Conservation (phyloP, 2,797 vertebrate species). For the Lepilemur septentrionalis region DNA sequence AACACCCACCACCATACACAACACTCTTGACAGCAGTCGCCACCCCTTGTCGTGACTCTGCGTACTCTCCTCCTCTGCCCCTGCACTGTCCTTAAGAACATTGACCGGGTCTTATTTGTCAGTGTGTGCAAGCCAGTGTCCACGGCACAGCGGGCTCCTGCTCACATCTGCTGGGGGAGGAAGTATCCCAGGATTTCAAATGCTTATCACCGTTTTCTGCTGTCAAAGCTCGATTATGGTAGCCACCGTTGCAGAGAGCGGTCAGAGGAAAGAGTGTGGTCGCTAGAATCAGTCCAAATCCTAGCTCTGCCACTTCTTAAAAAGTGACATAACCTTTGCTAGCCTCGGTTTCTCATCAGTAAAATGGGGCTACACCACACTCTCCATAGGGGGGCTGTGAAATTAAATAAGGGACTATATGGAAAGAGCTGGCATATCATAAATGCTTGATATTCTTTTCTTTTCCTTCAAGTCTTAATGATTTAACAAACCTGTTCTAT, state of each 20-base stretch:
- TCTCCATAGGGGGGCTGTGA: not conserved
- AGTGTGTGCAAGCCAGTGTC: not conserved
- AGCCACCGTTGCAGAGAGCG: not conserved
- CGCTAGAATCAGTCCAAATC: not conserved
- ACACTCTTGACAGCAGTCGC: not conserved
- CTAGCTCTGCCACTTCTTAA: slow-evolving; percentile 42
- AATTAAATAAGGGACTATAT: not conserved
- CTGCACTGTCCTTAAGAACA: not conserved
- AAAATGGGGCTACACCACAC: slow-evolving; percentile 18
- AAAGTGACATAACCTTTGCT: not conserved
- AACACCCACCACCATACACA: not conserved
- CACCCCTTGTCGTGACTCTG: not conserved
- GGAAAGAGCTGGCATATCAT: not conserved
- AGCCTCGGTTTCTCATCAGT: slow-evolving; percentile 36
- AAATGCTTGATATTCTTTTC: not conserved
- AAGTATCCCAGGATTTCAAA: not conserved
- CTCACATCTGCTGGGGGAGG: not conserved
- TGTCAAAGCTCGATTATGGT: not conserved
- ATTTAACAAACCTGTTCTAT: not conserved
- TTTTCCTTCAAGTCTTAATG: slow-evolving; percentile 8
- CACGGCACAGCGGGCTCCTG: not conserved
- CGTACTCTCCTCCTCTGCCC: not conserved
- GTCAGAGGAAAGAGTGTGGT: not conserved
- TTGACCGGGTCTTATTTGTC: not conserved
- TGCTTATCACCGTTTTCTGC: not conserved